A percentile compares a stretch with the other conserved stretches of the same genome.
Conservation (phyloP, 2,113 vertebrate genomes). For the Orientallactaga bullata region DNA sequence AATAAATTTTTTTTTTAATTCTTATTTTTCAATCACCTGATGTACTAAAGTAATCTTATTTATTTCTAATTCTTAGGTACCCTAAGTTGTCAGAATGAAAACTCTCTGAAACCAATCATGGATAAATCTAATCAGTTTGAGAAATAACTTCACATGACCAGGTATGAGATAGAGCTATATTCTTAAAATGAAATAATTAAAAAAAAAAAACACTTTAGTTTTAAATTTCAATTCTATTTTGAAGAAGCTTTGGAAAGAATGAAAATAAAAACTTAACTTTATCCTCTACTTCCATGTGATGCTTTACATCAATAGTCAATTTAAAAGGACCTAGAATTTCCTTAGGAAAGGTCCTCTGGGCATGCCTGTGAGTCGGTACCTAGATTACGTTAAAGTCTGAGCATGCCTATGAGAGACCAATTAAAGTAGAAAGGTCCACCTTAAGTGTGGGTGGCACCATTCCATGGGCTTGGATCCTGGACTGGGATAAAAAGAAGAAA, state of each 20-base stretch:
- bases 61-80: neutral
- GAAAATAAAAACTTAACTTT: neutral
- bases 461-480: no score
- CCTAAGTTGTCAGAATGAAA: neutral
- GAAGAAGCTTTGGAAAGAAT: conserved; percentile 12
- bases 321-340: no score
- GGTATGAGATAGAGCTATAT: neutral
- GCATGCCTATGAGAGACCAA: no score
- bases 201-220: neutral
- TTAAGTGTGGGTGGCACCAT: no score
- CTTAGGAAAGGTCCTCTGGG: no score
- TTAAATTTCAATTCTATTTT: conserved; percentile 32
- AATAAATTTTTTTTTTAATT: no score
- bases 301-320: no score
- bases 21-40: neutral
- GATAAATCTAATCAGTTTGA: neutral
- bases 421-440: no score
- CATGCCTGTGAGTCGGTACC: no score
- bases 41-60: neutral
- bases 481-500: no score
- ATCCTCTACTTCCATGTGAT: neutral
- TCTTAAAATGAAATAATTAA: neutral
- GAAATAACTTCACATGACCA: neutral
- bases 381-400: no score
- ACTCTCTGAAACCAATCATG: neutral